Conservation (phyloP, 2,888 invertebrate species). For the Augochlorella aurata region DNA sequence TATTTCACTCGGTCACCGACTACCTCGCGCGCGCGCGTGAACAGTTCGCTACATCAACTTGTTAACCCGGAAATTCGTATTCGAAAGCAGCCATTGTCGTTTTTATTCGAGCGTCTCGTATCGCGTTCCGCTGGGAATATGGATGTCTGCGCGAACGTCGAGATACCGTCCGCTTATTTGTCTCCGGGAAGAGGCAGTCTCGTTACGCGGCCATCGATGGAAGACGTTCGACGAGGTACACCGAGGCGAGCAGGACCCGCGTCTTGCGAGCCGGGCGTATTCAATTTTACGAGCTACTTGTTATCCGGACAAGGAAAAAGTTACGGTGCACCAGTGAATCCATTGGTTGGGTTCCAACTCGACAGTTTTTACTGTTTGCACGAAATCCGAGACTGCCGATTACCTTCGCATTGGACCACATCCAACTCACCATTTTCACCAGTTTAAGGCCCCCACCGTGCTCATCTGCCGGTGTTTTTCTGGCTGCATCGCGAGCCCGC, state of each 20-base stretch:
- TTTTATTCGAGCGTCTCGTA: too few relatives aligned
- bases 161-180: not conserved
- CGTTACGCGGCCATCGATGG: not conserved
- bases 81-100: too few relatives aligned
- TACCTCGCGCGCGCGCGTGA: too few relatives aligned
- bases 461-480: conserved; percentile 64
- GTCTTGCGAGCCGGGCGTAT: conserved; percentile 48
- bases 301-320: conserved; percentile 61
- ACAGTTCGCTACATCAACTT: too few relatives aligned
- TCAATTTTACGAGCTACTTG: conserved; percentile 69
- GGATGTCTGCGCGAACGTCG: not conserved
- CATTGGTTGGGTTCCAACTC: conserved; percentile 73
- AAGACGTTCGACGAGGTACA: not conserved
- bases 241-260: conserved; percentile 4
- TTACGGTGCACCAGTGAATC: conserved; percentile 64
- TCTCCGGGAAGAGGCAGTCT: not conserved
- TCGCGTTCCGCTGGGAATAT: too few relatives aligned
- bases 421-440: conserved; percentile 76
- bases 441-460: conserved; percentile 67
- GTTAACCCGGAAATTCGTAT: too few relatives aligned
- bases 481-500: conserved; percentile 55
- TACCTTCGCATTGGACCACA: conserved; percentile 74
- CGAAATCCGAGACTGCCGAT: conserved; percentile 71
- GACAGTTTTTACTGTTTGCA: conserved; percentile 71
- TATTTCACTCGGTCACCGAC: too few relatives aligned